Base-by-base conservation (phyloP, 2,888 invertebrate species). In the Cremastinae sp. region DNA sequence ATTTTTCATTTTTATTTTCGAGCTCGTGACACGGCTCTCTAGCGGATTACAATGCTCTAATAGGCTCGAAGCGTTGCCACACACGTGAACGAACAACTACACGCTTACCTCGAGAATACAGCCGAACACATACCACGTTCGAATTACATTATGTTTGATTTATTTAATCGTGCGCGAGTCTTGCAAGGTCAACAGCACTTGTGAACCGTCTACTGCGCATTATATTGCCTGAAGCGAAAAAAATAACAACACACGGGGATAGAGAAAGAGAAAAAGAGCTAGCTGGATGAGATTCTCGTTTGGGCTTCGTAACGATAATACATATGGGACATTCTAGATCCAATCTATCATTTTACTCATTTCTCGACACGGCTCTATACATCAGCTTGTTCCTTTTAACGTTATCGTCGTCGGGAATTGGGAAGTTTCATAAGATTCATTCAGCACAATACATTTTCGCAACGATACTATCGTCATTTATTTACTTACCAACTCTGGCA, bases 171-270 rank as follows among this genome's bases (percentile, higher is more conserved):
- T 55, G 61, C 70, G 61, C 53, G 28, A 20, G 51, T 68, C 41
- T 68, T 76, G 81, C 87, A 87, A 86, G 87, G 87, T 86, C 84
- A 86, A 86, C 84, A 85, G 82, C 84, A 86, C 82, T 79, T 79
- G 77, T 74, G 71, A 49, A 59, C 70, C 12, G 80, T 75, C 72
- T 81, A 82, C 83, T 83, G 82, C 83, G 82, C 81, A 83, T 83
- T 85, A 86, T 84, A 80, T 71, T 73, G 75, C 72, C 39, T 37
- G 47, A 28, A 41, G 37, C 61, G 28, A 56, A 56, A 51, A 61
- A 53, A 18, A 37, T 47, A 14, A 9, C 43, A 18, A n/a, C n/a
- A n/a, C n/a, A n/a, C n/a, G n/a, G 35, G 16, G 37, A 14, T 5
- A 45, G 66, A 45, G 20, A 65, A 10, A 65, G 53, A 65, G 35